phyloP scores from a whole-genome alignment of 2,888 invertebrate species.

The Mechanitis mazaeus region DNA sequence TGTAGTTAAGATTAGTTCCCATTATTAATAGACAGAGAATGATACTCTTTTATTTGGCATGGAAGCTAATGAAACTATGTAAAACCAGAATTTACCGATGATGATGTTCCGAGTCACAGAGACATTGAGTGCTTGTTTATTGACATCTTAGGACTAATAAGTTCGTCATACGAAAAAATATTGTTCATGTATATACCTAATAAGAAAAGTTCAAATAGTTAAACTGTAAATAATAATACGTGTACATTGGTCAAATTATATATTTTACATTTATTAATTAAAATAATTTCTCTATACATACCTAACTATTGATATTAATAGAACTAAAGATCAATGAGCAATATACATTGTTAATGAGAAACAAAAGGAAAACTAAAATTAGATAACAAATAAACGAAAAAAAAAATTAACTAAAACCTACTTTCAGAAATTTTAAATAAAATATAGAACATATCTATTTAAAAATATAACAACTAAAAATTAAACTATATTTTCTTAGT shows the following conservation, averaged over 20 bases:
- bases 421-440: not conserved
- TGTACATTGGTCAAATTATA: conserved; percentile 32
- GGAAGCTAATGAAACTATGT: too few relatives aligned
- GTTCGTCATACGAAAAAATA: too few relatives aligned
- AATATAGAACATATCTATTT: not conserved
- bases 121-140: too few relatives aligned
- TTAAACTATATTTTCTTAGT: conserved; percentile 5
- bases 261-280: conserved; percentile 33
- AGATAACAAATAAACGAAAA: conserved; percentile 22
- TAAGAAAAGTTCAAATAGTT: not conserved
- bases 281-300: conserved; percentile 26
- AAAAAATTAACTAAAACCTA: not conserved
- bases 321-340: conserved; percentile 8
- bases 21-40: too few relatives aligned
- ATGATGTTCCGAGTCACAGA: too few relatives aligned
- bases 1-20: too few relatives aligned
- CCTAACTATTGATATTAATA: conserved; percentile 9
- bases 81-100: too few relatives aligned
- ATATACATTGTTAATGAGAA: conserved; percentile 6
- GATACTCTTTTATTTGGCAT: too few relatives aligned
- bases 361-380: conserved; percentile 24
- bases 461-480: conserved; percentile 3
- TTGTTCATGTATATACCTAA: too few relatives aligned
- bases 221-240: conserved; percentile 17
- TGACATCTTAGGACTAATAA: too few relatives aligned